These are phyloP conservation scores for Anorthoa munda DNA, from an alignment of 2,888 invertebrate species.

Conservation along the genomic window DNA sequence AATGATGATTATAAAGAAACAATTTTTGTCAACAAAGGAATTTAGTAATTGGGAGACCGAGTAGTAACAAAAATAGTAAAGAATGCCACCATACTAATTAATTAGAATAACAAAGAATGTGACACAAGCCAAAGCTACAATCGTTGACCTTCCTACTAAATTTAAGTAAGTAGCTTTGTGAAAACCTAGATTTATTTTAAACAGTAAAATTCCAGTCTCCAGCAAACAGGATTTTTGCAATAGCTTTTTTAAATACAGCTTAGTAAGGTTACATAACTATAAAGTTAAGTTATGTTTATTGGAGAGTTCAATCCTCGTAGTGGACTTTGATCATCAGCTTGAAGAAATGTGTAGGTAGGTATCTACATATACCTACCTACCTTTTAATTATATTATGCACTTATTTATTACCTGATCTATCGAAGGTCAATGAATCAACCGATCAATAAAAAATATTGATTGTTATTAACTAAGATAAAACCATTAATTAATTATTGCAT, in stretches of 20 bases:
- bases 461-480: slow-evolving; percentile 4
- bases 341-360: not conserved
- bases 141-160: not conserved
- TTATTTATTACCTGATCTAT: not conserved
- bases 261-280: not conserved
- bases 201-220: not conserved
- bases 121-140: not conserved
- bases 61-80: slow-evolving; percentile 3
- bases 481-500: slow-evolving; percentile 3
- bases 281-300: not conserved
- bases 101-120: slow-evolving; percentile 3
- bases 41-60: not conserved
- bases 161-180: not conserved
- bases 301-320: not conserved
- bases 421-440: slow-evolving; percentile 2
- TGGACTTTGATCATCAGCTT: slow-evolving; percentile 14
- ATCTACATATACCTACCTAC: not conserved
- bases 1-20: not conserved
- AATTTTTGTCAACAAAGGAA: not conserved
- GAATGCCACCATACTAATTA: slow-evolving; percentile 11
- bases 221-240: not conserved
- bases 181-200: not conserved
- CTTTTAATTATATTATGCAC: not conserved
- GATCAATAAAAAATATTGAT: not conserved
- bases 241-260: not conserved